These are phyloP conservation scores for Cyprinella venusta DNA, from an alignment of 2,797 vertebrate genomes.

Conservation along the genomic window DNA sequence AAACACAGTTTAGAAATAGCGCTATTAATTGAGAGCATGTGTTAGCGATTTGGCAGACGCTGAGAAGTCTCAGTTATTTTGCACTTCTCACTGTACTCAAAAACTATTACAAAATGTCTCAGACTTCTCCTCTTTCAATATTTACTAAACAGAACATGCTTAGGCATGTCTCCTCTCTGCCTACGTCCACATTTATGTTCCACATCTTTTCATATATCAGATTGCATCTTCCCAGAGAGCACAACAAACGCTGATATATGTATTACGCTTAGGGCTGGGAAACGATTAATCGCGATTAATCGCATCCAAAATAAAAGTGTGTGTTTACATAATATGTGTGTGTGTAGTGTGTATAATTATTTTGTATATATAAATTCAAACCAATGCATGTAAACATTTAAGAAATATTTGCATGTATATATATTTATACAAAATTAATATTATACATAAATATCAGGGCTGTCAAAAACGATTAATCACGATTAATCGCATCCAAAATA, in stretches of 20 bases:
- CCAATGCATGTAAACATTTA: too few relatives aligned
- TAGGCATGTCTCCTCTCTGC: conserved; percentile 39
- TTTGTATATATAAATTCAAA: too few relatives aligned
- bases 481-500: too few relatives aligned
- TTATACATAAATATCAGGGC: too few relatives aligned
- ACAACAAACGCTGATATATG: conserved; percentile 11
- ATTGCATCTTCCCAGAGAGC: conserved; percentile 1
- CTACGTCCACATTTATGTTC: conserved; percentile 34
- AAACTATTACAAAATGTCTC: conserved; percentile 14
- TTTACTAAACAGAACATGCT: conserved; percentile 40
- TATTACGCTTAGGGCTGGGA: too few relatives aligned
- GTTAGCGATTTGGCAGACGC: conserved; percentile 14
- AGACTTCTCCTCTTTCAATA: conserved; percentile 17
- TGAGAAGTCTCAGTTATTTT: conserved; percentile 29
- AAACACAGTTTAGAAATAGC: conserved; percentile 30
- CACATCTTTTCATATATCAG: conserved; percentile 33
- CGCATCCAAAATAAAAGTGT: too few relatives aligned
- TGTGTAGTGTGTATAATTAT: too few relatives aligned
- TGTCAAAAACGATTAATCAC: too few relatives aligned
- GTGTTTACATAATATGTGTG: too few relatives aligned
- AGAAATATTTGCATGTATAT: too few relatives aligned
- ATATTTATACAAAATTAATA: too few relatives aligned
- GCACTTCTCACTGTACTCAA: conserved; percentile 13
- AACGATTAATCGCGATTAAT: too few relatives aligned
- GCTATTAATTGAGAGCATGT: conserved; percentile 50